Evolutionary conservation across 2,113 vertebrate species (phyloP).

Genomic region (Neopipo cinnamomea): DNA sequence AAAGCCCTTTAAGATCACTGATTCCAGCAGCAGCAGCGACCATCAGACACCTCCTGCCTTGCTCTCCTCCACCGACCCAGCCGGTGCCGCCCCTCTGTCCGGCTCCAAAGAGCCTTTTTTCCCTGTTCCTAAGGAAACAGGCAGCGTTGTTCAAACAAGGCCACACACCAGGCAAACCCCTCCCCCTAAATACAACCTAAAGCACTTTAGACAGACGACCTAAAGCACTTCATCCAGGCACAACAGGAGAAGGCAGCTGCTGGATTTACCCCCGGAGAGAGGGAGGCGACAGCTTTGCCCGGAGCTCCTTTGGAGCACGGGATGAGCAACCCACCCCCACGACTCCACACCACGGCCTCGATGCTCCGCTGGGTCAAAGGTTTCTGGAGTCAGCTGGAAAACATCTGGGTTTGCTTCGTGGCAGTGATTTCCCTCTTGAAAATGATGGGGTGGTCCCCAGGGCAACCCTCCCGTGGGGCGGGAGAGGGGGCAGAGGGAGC

Average conservation of each 20-base stretch:
- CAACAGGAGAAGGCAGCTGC: rapidly evolving
- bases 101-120: background rate
- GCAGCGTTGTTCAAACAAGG: background rate
- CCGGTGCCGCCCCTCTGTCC: background rate
- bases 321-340: background rate
- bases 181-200: background rate
- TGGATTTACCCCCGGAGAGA: rapidly evolving
- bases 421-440: background rate
- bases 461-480: rapidly evolving
- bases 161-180: background rate
- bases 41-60: background rate
- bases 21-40: background rate
- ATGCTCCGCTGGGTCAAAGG: background rate
- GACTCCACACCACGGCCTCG: rapidly evolving
- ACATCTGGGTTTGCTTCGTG: background rate
- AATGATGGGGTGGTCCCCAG: background rate
- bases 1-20: background rate
- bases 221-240: background rate
- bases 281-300: rapidly evolving
- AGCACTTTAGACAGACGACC: background rate
- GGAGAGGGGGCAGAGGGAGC: background rate
- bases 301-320: rapidly evolving
- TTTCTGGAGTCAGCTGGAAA: background rate
- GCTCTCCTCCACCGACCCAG: background rate
- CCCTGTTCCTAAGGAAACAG: constrained; percentile 30